Percentiles rank a stretch among this genome's conserved stretches.
Evolutionary conservation across 2,113 vertebrate genomes (phyloP).

Genomic region (Otus sunia): DNA sequence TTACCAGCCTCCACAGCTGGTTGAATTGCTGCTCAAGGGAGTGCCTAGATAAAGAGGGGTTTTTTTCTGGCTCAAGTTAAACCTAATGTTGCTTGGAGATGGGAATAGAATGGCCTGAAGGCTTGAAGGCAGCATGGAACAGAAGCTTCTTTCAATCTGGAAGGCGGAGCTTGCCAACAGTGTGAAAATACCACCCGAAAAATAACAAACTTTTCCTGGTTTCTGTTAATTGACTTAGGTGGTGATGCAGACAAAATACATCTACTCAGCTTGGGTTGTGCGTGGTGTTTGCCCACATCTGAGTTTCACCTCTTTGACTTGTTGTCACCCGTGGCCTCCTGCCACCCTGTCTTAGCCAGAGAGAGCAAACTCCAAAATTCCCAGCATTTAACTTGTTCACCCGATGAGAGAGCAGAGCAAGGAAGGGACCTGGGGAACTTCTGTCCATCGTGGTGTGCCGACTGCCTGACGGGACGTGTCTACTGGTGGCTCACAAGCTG

Average conservation of each 20-base stretch:
- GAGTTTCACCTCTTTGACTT: not conserved
- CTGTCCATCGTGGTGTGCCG: no score
- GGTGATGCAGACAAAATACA: not conserved
- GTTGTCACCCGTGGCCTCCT: not conserved
- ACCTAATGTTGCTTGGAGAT: not conserved
- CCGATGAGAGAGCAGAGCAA: not conserved
- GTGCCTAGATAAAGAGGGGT: not conserved
- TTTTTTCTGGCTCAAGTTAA: not conserved
- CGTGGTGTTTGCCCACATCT: not conserved
- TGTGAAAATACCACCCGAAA: not conserved
- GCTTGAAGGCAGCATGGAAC: not conserved
- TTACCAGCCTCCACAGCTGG: not conserved
- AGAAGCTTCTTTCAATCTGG: not conserved
- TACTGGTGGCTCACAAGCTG: fast-evolving
- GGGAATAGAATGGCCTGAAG: not conserved
- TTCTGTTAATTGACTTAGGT: not conserved
- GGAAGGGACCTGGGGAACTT: not conserved
- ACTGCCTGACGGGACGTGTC: no score
- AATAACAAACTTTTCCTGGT: fast-evolving
- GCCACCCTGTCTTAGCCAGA: not conserved
- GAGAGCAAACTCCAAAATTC: not conserved
- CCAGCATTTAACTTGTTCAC: not conserved
- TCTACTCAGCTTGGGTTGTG: fast-evolving
- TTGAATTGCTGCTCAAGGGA: not conserved
- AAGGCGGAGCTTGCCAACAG: not conserved